Conservation (phyloP, 1,140 invertebrate genomes). For the Thaumatotibia leucotreta region DNA sequence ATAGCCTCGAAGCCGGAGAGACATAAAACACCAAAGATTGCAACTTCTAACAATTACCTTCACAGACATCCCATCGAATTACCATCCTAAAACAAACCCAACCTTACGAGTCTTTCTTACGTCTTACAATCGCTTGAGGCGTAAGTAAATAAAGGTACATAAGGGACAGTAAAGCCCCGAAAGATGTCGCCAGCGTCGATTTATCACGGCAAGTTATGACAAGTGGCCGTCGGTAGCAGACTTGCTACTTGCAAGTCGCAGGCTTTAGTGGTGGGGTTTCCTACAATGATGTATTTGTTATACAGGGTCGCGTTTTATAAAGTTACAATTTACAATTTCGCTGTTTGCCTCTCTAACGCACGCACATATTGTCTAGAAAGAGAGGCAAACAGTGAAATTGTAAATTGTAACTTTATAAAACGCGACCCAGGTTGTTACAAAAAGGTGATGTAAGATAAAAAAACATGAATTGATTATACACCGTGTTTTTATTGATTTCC, state of each 20-base stretch:
- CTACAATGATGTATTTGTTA: not conserved
- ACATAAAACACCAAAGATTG: not conserved
- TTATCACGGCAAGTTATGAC: constrained; percentile 6
- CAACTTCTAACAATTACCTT: not conserved
- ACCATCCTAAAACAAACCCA: not conserved
- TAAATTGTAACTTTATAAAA: no score
- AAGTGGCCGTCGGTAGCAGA: not conserved
- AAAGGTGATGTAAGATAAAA: no score
- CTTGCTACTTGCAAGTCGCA: not conserved
- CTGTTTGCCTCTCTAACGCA: no score
- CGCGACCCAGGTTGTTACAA: no score
- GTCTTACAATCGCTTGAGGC: not conserved
- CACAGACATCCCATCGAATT: not conserved
- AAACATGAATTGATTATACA: no score
- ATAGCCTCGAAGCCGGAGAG: not conserved
- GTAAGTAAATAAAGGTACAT: constrained; percentile 7
- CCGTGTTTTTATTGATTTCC: no score
- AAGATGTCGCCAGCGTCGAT: constrained; percentile 7
- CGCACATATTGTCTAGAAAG: no score
- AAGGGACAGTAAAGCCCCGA: not conserved
- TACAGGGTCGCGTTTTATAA: not conserved
- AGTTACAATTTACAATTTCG: no score
- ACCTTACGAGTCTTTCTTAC: not conserved
- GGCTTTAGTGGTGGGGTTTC: not conserved
- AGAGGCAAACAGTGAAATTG: no score